Base-by-base conservation (phyloP, 1,140 invertebrate genomes). In the Tribolium castaneum region DNA sequence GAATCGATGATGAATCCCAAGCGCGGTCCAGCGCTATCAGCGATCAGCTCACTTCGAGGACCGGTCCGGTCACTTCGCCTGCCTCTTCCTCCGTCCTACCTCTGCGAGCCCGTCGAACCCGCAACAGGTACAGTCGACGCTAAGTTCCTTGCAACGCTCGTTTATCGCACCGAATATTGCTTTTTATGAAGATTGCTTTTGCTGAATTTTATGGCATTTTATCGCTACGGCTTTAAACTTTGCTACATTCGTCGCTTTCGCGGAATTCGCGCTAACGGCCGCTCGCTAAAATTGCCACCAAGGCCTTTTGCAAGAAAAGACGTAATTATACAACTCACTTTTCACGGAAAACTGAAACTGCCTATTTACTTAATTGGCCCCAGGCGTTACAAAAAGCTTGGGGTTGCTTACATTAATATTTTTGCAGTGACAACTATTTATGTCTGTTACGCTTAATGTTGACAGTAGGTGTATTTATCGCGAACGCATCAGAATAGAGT, bases 1-100 rank as follows among this genome's bases (percentile, higher is more conserved):
- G 82, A 81, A 83, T 83, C 82, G 79, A 82, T 84, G 83, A 83
- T 82, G 81, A 80, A 78, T 81, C 66, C 80, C 70, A 73, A 75
- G 52, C 77, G 51, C 54, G 56, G 70, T 34, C 62, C 49, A 71
- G 71, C 79, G 73, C 70, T 81, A 81, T 81, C 80, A 70, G 56
- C 66, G 77, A 80, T 80, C 79, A 59, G 54, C 30, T 74, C 13
- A 75, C 49, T 73, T 39, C 50, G 70, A 72, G 70, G 78, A 81
- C 81, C 81, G 81, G 81, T 82, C 78, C 73, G 77, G 76, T 52
- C 77, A 80, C 76, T 80, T 9, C 76, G 51, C 74, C 25, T 19
- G 34, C 75, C 56, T 76, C 13, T 52, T 66, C 70, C 7, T 66
- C 59, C 39, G 16, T 16, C 39, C 22, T 51, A 30, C 52, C 51